phyloP scores from a whole-genome alignment of 2,888 invertebrate genomes.

The Drosophila setosimentum region DNA sequence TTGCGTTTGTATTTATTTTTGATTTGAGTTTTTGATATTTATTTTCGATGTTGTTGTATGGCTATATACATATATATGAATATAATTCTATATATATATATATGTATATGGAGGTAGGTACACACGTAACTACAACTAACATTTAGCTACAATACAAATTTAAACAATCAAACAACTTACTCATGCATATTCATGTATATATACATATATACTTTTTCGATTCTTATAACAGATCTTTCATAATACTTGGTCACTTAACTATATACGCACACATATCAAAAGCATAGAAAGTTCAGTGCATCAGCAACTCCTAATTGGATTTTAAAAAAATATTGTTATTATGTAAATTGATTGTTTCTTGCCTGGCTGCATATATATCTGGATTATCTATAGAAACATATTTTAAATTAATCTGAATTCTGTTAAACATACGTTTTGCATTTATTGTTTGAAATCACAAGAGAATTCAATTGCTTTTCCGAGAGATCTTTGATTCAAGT shows the following conservation, averaged over 20 bases:
- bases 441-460: background rate
- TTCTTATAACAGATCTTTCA: background rate
- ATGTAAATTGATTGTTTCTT: too few relatives aligned
- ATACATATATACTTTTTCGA: background rate
- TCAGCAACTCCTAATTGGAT: background rate
- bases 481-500: background rate
- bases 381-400: background rate
- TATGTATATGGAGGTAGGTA: constrained; percentile 12
- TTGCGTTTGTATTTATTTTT: background rate
- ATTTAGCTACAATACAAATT: background rate
- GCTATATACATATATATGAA: background rate
- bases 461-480: background rate
- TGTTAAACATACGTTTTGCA: background rate
- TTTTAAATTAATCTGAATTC: background rate
- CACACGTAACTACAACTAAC: constrained; percentile 32
- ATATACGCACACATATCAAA: background rate
- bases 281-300: background rate
- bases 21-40: background rate
- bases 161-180: background rate
- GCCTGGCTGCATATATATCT: background rate
- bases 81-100: background rate
- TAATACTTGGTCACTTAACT: constrained; percentile 1
- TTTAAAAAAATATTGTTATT: too few relatives aligned
- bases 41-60: background rate
- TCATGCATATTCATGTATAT: too few relatives aligned